phyloP scores from a whole-genome alignment of 2,797 vertebrate genomes.

The Melanogrammus aeglefinus region DNA sequence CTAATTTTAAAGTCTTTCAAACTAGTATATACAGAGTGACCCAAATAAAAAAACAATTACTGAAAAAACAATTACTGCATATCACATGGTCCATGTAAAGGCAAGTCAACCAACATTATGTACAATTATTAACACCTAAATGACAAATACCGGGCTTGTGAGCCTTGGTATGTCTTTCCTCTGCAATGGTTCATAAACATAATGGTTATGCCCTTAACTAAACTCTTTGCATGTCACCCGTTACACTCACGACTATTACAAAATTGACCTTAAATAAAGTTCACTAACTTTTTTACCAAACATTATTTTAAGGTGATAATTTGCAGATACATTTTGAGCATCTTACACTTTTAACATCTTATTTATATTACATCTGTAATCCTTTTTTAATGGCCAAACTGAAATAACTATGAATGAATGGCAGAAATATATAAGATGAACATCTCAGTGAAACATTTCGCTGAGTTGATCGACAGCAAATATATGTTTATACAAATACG shows the following conservation, averaged over 20 bases:
- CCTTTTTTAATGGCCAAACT: background rate
- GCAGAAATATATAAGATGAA: background rate
- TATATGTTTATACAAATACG: background rate
- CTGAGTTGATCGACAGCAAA: background rate
- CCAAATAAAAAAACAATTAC: background rate
- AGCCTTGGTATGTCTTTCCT: background rate
- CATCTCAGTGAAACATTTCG: background rate
- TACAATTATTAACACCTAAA: background rate
- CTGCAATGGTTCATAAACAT: background rate
- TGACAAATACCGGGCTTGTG: background rate
- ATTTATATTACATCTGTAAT: background rate
- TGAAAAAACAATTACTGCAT: background rate
- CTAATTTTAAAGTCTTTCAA: background rate
- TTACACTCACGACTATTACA: background rate
- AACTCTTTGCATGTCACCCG: background rate
- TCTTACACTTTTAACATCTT: constrained; percentile 1
- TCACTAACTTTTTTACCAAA: background rate
- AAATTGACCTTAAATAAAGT: background rate
- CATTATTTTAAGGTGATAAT: background rate
- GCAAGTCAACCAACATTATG: background rate
- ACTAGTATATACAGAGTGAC: background rate
- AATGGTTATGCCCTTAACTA: background rate
- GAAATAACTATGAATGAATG: background rate
- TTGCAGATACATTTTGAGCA: background rate
- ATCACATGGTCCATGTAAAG: constrained; percentile 3